These are phyloP conservation scores for Brenthis ino DNA, from an alignment of 2,888 invertebrate species.

Conservation along the genomic window DNA sequence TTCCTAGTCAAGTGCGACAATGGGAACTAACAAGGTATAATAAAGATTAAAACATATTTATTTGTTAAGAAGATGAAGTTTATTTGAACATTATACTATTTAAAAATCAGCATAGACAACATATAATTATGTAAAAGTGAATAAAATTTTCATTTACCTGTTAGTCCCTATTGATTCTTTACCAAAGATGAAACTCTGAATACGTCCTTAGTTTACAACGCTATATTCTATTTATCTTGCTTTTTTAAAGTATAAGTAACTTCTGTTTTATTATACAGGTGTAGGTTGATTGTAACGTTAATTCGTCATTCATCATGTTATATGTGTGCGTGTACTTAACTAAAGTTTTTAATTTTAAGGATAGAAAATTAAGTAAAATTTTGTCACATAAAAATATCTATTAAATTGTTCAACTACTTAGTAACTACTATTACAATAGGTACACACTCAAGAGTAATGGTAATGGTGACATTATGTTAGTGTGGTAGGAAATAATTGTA, in stretches of 20 bases:
- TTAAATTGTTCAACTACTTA: background rate
- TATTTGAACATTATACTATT: background rate
- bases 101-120: background rate
- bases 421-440: background rate
- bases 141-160: background rate
- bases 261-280: background rate
- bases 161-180: conserved; percentile 31
- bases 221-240: conserved; percentile 17
- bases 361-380: background rate
- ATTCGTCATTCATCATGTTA: conserved; percentile 1
- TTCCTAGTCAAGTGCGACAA: conserved; percentile 36
- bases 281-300: no score
- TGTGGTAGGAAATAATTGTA: conserved; percentile 6
- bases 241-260: background rate
- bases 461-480: conserved; percentile 1
- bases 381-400: background rate
- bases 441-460: background rate
- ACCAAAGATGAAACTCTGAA: conserved; percentile 35
- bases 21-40: conserved; percentile 27
- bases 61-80: background rate
- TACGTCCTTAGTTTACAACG: conserved; percentile 29
- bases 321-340: conserved; percentile 14
- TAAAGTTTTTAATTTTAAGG: conserved; percentile 5
- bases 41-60: background rate
- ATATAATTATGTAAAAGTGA: background rate